phyloP scores from a whole-genome alignment of 2,888 invertebrate species.

The Chrysolina haemoptera region DNA sequence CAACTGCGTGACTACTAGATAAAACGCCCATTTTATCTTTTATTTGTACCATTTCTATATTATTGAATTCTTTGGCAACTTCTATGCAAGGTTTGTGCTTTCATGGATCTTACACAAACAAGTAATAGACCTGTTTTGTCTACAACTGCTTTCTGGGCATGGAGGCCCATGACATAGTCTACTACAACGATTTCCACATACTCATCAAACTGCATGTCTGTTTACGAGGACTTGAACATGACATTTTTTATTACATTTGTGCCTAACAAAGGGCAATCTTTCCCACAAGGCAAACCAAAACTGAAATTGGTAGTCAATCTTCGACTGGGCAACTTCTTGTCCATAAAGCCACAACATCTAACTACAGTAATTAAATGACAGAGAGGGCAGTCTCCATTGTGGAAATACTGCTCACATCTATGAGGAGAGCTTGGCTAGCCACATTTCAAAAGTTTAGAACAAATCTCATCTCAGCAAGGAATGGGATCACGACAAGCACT shows the following conservation, averaged over 20 bases:
- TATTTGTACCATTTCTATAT: constrained; percentile 82
- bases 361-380: constrained; percentile 84
- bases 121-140: constrained; percentile 77
- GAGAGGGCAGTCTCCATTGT: constrained; percentile 83
- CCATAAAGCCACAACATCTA: constrained; percentile 89
- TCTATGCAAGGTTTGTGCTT: constrained; percentile 81
- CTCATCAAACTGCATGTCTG: constrained; percentile 85
- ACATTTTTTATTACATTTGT: constrained; percentile 80
- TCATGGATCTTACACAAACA: constrained; percentile 87
- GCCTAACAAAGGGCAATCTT: constrained; percentile 86
- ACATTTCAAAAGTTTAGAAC: constrained; percentile 78
- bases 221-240: constrained; percentile 74
- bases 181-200: constrained; percentile 90
- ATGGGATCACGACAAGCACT: constrained; percentile 85
- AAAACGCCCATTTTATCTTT: constrained; percentile 86
- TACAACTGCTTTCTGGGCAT: constrained; percentile 82
- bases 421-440: constrained; percentile 79
- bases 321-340: constrained; percentile 84
- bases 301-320: constrained; percentile 85
- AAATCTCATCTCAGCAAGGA: constrained; percentile 83
- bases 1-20: constrained; percentile 82
- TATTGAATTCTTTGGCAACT: constrained; percentile 80
- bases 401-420: constrained; percentile 78
- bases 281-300: constrained; percentile 91
- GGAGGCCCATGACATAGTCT: constrained; percentile 84